phyloP scores from a whole-genome alignment of 2,113 vertebrate genomes.

The Thamnophis sirtalis region DNA sequence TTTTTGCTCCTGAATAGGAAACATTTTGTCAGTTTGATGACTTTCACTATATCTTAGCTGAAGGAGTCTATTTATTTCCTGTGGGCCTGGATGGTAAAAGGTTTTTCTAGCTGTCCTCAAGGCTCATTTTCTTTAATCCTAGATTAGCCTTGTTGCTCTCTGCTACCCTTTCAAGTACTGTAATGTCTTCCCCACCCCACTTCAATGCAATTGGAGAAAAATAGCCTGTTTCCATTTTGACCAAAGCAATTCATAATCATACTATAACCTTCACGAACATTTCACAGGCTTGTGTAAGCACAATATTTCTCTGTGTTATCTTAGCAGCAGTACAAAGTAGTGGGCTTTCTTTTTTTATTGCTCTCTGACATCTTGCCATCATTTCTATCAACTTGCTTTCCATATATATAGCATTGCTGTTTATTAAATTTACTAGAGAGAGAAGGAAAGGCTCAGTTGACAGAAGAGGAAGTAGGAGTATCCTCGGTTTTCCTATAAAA shows the following conservation, averaged over 20 bases:
- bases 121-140: constrained; percentile 59
- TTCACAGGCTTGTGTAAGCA: not conserved
- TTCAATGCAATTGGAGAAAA: constrained; percentile 1
- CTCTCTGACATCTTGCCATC: not conserved
- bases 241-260: constrained; percentile 17
- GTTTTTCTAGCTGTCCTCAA: constrained; percentile 45
- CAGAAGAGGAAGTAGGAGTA: not conserved
- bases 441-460: not conserved
- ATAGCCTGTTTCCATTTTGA: constrained; percentile 27
- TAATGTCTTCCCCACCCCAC: not conserved
- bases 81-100: constrained; percentile 29
- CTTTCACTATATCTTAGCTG: constrained; percentile 24
- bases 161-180: constrained; percentile 48
- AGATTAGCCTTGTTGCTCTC: constrained; percentile 50
- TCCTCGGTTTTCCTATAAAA: constrained; percentile 12
- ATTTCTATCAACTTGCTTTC: not conserved
- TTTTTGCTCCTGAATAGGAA: constrained; percentile 19
- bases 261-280: not conserved
- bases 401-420: not conserved
- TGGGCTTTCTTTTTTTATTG: not conserved
- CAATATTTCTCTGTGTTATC: constrained; percentile 23
- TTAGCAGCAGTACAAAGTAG: constrained; percentile 4
- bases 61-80: constrained; percentile 43
- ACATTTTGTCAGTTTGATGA: constrained; percentile 23
- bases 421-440: not conserved